Percentiles rank a stretch among this genome's conserved stretches.
These are phyloP conservation scores for Sceliomorpha sp. DNA, from an alignment of 2,888 invertebrate genomes.

Conservation along the genomic window DNA sequence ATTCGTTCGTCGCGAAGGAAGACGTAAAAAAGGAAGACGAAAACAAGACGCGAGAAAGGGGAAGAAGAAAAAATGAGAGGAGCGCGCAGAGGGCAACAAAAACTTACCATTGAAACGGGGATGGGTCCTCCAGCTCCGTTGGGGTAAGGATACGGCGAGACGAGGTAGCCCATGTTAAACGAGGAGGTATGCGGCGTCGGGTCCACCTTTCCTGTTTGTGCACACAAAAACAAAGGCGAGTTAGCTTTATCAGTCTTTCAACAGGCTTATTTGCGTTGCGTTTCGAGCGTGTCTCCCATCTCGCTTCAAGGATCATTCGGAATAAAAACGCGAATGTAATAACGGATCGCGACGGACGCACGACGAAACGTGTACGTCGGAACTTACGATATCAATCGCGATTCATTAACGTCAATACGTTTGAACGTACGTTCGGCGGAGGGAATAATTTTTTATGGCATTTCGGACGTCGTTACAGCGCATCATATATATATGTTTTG, in stretches of 20 bases:
- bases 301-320: no score
- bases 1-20: constrained; percentile 6
- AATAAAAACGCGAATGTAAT: no score
- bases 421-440: no score
- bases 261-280: constrained; percentile 18
- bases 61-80: constrained; percentile 14
- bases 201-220: constrained; percentile 87
- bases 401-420: no score
- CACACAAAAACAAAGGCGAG: constrained; percentile 35
- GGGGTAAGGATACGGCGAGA: constrained; percentile 93
- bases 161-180: constrained; percentile 96
- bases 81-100: constrained; percentile 10
- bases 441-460: no score
- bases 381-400: no score
- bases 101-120: constrained; percentile 94
- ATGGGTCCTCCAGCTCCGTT: constrained; percentile 92
- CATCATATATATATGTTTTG: no score
- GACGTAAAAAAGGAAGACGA: constrained; percentile 4
- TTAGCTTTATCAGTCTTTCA: constrained; percentile 31
- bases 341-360: no score
- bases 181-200: constrained; percentile 88
- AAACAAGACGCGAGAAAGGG: constrained; percentile 7
- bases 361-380: no score
- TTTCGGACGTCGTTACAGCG: no score
- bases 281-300: no score